These are phyloP conservation scores for Schizotus pectinicornis DNA, from an alignment of 2,888 invertebrate species.

Conservation along the genomic window DNA sequence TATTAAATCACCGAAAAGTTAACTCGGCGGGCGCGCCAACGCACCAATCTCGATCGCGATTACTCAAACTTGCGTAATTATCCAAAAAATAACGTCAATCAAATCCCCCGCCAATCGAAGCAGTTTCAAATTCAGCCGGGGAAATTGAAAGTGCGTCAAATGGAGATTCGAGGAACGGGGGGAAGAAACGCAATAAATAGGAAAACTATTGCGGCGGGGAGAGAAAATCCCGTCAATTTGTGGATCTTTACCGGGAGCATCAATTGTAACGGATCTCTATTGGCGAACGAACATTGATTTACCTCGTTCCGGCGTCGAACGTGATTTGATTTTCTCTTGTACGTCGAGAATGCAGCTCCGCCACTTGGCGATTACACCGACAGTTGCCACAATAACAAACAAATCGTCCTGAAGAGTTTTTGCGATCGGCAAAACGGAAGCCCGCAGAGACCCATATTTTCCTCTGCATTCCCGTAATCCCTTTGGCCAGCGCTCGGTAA, in stretches of 20 bases:
- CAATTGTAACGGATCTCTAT: neutral
- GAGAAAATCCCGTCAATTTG: constrained; percentile 24
- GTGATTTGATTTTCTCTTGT: too few relatives aligned
- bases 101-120: constrained; percentile 16
- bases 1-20: constrained; percentile 40
- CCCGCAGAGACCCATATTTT: too few relatives aligned
- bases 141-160: constrained; percentile 41
- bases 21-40: constrained; percentile 26
- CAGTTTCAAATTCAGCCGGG: constrained; percentile 30
- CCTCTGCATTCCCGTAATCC: constrained; percentile 22
- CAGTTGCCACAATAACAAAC: too few relatives aligned
- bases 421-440: too few relatives aligned
- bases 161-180: constrained; percentile 29
- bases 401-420: too few relatives aligned
- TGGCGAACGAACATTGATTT: neutral
- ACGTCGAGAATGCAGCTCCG: too few relatives aligned
- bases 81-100: constrained; percentile 16
- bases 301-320: neutral
- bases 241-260: constrained; percentile 2
- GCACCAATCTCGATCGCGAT: constrained; percentile 30
- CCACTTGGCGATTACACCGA: too few relatives aligned
- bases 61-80: constrained; percentile 12
- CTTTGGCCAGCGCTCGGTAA: constrained; percentile 30
- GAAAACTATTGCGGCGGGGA: constrained; percentile 26
- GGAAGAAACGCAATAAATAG: constrained; percentile 39